phyloP scores from a whole-genome alignment of 2,888 invertebrate genomes.

The Tinea pellionella region DNA sequence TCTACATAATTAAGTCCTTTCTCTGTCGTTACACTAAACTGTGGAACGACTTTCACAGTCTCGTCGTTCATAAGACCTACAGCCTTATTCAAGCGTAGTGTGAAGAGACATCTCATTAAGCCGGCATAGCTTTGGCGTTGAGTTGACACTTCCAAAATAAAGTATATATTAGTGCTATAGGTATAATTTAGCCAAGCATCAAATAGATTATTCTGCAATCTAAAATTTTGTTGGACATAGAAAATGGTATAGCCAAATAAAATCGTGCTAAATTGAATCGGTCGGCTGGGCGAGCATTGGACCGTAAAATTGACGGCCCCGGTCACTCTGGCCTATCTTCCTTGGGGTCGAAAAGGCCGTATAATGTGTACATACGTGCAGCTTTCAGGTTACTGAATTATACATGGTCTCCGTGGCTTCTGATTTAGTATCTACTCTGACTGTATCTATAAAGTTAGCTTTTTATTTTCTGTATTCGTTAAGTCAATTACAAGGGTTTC shows the following conservation, averaged over 20 bases:
- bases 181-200: neutral
- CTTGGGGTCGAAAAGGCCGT: constrained; percentile 24
- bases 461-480: neutral
- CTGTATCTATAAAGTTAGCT: neutral
- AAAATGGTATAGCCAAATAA: constrained; percentile 51
- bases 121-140: too few relatives aligned
- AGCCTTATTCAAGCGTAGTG: too few relatives aligned
- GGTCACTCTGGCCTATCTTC: constrained; percentile 50
- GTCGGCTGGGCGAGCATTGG: constrained; percentile 40
- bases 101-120: too few relatives aligned
- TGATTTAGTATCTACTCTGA: constrained; percentile 43
- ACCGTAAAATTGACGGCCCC: constrained; percentile 61
- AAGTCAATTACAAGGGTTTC: neutral
- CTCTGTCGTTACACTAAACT: too few relatives aligned
- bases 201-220: neutral
- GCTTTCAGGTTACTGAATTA: constrained; percentile 39
- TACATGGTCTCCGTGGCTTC: constrained; percentile 51
- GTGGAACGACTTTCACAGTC: too few relatives aligned
- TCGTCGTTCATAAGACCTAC: too few relatives aligned
- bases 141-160: too few relatives aligned
- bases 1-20: too few relatives aligned
- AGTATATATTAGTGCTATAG: too few relatives aligned
- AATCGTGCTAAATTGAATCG: constrained; percentile 68
- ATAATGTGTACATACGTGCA: constrained; percentile 12
- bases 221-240: constrained; percentile 42